A percentile compares a stretch with the other conserved stretches of the same genome.
Conservation (phyloP, 2,888 invertebrate species). For the Poecilobothrus nobilitatus region DNA sequence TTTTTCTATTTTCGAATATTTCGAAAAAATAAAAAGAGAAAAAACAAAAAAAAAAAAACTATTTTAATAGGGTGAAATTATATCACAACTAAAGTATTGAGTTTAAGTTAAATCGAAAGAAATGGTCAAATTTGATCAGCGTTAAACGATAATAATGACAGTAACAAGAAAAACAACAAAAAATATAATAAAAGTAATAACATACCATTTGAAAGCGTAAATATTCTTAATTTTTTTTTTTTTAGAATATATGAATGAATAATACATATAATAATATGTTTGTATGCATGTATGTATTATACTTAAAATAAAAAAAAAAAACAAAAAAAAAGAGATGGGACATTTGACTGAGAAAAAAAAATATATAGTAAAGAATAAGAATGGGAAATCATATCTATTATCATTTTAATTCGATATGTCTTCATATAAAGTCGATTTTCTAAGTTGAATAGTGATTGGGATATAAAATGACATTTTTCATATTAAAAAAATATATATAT, state of each 20-base stretch:
- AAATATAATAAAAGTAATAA: too few species aligned
- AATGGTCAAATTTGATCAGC: conserved; percentile 6
- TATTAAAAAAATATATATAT: conserved; percentile 28
- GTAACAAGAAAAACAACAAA: neutral
- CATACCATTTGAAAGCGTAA: too few species aligned
- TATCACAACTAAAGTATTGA: neutral
- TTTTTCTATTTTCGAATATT: neutral
- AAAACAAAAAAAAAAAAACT: neutral
- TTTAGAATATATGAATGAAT: too few species aligned
- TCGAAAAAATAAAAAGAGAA: neutral
- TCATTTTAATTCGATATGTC: conserved; percentile 42
- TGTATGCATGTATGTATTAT: too few species aligned
- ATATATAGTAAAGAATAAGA: neutral
- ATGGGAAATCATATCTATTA: conserved; percentile 27
- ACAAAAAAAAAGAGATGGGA: neutral
- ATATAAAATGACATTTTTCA: conserved; percentile 9
- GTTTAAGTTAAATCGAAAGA: neutral
- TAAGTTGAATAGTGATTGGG: conserved; percentile 9
- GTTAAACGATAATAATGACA: conserved; percentile 4
- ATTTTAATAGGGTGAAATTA: conserved; percentile 1
- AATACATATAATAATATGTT: neutral
- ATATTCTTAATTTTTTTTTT: too few species aligned
- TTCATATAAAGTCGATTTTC: conserved; percentile 19
- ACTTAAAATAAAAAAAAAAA: too few species aligned
- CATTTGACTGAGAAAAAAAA: neutral